Base-by-base conservation (phyloP, 1,140 invertebrate species). In the Monochamus saltuarius region DNA sequence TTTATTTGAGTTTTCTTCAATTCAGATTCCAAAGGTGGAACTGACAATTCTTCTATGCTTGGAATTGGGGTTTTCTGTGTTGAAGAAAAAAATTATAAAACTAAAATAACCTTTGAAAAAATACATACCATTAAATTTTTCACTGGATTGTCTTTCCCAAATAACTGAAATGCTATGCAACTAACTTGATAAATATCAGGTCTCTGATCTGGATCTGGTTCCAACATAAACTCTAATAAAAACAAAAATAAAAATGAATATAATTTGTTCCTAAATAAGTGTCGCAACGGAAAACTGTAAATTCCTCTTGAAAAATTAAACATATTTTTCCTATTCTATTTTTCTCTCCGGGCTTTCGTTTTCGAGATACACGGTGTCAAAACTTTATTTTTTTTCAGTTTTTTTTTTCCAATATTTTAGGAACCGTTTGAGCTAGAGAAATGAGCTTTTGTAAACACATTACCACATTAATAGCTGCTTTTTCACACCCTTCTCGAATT, bases 171-270 rank as follows among this genome's bases (percentile, higher is more conserved):
- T 42, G 90, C 88, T 65, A 94, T 79, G 69, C 82, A 84, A 59
- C 90, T 88, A 51, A 94, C 90, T 85, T 95, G 92, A 79, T 85
- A 95, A 71, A 95, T 94, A 78, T 95, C 93, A 10, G 93, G 93
- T 71, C 93, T 80, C 57, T 86, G 82, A 61, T 91, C 89, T 42
- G 87, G 83, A 79, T 95, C 90, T 36, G 88, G 85, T 73, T 93
- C 90, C 55, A 96, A 79, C 87, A 95, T 92, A 71, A 88, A 95
- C 61, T 88, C 89, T 84, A 70, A 11, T 59, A 57, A 58, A 22
- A 42, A 45, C 42, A 38, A 19, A 45, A 17, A n/a, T n/a, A n/a
- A n/a, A 29, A 29, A 29, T 29, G 6, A 29, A 29, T 29, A n/a
- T 29, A 29, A 29, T 29, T 2, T 29, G 2, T 29, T 29, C 22